These are phyloP conservation scores for Drosophila mercatorum DNA, from an alignment of 2,888 invertebrate species.

Conservation along the genomic window DNA sequence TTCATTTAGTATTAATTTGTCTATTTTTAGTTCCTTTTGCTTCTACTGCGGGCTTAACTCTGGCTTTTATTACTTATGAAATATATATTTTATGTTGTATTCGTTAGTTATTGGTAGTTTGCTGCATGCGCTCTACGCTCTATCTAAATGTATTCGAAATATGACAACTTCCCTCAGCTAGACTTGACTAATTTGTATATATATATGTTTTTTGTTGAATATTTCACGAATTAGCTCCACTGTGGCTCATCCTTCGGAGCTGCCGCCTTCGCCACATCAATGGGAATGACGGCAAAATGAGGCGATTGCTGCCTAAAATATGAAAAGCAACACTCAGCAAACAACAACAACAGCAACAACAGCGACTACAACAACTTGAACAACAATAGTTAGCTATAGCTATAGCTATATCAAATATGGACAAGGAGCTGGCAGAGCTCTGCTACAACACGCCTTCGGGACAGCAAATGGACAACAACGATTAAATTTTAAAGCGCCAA, in stretches of 20 bases:
- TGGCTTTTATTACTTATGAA: conserved; percentile 12
- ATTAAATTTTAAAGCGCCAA: conserved; percentile 45
- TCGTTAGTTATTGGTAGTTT: conserved; percentile 22
- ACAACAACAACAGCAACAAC: conserved; percentile 31
- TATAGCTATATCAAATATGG: conserved; percentile 23
- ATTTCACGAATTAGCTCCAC: conserved; percentile 89
- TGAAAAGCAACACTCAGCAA: conserved; percentile 62
- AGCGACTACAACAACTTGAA: conserved; percentile 29
- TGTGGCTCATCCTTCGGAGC: conserved; percentile 98
- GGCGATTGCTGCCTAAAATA: conserved; percentile 85
- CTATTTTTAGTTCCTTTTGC: conserved; percentile 31
- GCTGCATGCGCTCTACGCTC: conserved; percentile 45
- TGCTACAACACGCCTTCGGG: conserved; percentile 7
- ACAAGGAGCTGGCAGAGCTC: conserved; percentile 16
- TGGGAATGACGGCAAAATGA: conserved; percentile 94
- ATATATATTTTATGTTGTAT: conserved; percentile 41
- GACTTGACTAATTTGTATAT: conserved; percentile 1
- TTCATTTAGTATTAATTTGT: conserved; percentile 23
- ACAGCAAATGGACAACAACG: conserved; percentile 22
- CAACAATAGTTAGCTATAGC: conserved; percentile 12
- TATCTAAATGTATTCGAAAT: conserved; percentile 13
- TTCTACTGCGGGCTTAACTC: conserved; percentile 31
- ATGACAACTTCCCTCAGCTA: not conserved
- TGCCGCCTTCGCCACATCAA: conserved; percentile 99
- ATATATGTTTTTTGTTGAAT: not conserved